Conservation (phyloP, 2,113 vertebrate species). For the Corythoichthys intestinalis region DNA sequence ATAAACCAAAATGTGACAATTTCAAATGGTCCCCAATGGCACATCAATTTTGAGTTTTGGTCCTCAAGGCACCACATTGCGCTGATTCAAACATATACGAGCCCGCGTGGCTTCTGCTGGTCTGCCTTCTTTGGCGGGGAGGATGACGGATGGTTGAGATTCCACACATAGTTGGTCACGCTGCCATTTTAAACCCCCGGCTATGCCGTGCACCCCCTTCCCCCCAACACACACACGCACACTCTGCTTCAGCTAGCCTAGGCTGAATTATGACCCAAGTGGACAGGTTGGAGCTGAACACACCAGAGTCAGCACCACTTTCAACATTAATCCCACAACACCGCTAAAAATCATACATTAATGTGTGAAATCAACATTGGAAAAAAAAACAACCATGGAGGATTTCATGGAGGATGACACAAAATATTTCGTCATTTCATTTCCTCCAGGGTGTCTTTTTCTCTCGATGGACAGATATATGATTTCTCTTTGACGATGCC, state of each 20-base stretch:
- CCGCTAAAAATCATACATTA: not conserved
- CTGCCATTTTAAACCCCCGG: constrained; percentile 64
- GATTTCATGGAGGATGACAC: not conserved
- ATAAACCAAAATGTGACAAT: not conserved
- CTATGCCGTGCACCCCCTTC: constrained; percentile 12
- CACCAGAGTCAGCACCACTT: constrained; percentile 26
- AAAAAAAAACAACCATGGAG: constrained; percentile 14
- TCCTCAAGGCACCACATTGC: constrained; percentile 29
- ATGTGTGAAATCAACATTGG: not conserved
- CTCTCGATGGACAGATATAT: constrained; percentile 2
- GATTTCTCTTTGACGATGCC: constrained; percentile 12
- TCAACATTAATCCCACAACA: constrained; percentile 31
- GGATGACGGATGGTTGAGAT: constrained; percentile 67
- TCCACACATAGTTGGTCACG: constrained; percentile 74
- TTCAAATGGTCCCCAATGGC: not conserved
- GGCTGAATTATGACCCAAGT: constrained; percentile 43
- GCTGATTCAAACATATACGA: constrained; percentile 59
- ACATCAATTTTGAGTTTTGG: constrained; percentile 23
- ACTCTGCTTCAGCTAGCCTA: constrained; percentile 31
- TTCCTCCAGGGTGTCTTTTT: constrained; percentile 11
- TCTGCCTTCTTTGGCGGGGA: constrained; percentile 57
- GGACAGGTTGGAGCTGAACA: constrained; percentile 40
- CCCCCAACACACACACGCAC: constrained; percentile 6
- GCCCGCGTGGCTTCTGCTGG: constrained; percentile 52
- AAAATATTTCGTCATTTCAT: constrained; percentile 12